Evolutionary conservation across 2,113 vertebrate species (phyloP).

Genomic region (Potamarius usumacintae): DNA sequence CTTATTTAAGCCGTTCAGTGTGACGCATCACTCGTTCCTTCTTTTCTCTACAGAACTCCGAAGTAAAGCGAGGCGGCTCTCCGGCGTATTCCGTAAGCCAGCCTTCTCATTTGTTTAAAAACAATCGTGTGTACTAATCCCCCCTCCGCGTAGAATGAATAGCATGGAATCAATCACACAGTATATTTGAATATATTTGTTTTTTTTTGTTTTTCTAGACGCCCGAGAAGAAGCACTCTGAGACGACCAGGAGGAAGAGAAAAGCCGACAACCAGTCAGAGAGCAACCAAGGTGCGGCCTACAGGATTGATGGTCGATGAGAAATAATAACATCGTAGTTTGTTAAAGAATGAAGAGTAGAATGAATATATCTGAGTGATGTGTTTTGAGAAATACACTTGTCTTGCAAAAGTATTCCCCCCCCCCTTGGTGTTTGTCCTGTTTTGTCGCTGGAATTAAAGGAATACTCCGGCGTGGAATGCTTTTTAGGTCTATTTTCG

Average conservation of each 20-base stretch:
- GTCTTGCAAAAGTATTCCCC: no score
- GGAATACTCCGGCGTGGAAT: no score
- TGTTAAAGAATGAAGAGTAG: background rate
- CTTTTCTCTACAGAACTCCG: conserved; percentile 68
- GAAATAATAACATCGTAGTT: background rate
- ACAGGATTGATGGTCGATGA: background rate
- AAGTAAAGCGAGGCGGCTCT: conserved; percentile 77
- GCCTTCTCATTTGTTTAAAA: background rate
- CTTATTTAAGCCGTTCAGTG: background rate
- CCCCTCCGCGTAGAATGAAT: no score
- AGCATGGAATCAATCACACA: background rate
- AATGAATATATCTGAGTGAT: no score
- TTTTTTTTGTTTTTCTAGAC: conserved; percentile 73
- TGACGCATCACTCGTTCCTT: conserved; percentile 41
- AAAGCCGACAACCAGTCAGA: conserved; percentile 97
- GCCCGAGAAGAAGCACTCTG: conserved; percentile 96
- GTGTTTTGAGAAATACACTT: no score
- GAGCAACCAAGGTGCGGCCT: conserved; percentile 89
- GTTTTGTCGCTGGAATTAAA: no score
- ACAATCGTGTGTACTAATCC: background rate
- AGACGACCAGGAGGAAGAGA: conserved; percentile 93
- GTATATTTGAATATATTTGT: background rate
- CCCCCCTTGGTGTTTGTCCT: no score
- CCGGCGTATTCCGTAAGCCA: conserved; percentile 77
- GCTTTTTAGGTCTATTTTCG: no score